phyloP scores from a whole-genome alignment of 1,140 invertebrate genomes.

The Dendroctonus valens region DNA sequence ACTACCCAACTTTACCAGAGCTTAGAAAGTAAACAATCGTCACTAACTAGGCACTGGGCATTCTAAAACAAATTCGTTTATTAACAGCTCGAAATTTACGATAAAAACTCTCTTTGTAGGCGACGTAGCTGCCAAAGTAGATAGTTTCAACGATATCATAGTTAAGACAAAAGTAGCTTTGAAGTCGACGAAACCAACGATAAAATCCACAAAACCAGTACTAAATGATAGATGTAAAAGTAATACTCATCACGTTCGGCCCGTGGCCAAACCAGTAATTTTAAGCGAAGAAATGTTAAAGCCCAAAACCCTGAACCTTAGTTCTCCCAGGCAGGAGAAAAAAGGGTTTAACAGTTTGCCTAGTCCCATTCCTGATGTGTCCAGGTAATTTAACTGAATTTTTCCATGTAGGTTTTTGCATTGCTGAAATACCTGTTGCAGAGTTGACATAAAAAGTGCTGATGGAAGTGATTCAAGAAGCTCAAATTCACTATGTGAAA shows the following conservation, averaged over 20 bases:
- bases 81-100: too few species aligned
- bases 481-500: conserved; percentile 39
- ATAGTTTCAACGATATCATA: conserved; percentile 64
- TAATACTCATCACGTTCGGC: conserved; percentile 26
- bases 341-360: conserved; percentile 43
- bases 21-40: too few species aligned
- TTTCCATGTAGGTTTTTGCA: neutral
- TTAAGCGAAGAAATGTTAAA: conserved; percentile 26
- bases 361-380: conserved; percentile 48
- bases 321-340: conserved; percentile 22
- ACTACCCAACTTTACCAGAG: too few species aligned
- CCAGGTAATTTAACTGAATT: conserved; percentile 21
- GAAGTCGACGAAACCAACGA: conserved; percentile 48
- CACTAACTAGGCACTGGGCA: too few species aligned
- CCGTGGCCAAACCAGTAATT: conserved; percentile 25
- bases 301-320: conserved; percentile 15
- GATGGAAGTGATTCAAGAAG: conserved; percentile 23
- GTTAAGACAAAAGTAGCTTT: conserved; percentile 51
- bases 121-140: conserved; percentile 65
- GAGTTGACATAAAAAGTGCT: conserved; percentile 29
- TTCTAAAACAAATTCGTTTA: too few species aligned
- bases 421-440: conserved; percentile 9
- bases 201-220: conserved; percentile 48
- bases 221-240: conserved; percentile 35
- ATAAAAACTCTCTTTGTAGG: conserved; percentile 37